phyloP scores from a whole-genome alignment of 2,113 vertebrate species.

The Hippocampus abdominalis region DNA sequence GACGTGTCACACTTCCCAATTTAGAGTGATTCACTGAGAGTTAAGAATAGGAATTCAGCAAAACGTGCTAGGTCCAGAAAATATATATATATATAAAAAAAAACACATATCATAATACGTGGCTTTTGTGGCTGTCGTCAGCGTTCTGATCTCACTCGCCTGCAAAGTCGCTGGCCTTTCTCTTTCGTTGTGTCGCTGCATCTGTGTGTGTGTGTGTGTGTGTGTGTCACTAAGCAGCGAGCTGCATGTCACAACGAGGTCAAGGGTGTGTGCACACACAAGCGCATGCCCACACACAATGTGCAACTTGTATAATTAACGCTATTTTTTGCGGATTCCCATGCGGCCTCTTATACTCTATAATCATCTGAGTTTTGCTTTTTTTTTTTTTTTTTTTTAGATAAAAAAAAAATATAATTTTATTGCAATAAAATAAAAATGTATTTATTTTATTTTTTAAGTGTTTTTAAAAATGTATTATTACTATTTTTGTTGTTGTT shows the following conservation, averaged over 20 bases:
- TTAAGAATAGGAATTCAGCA: too few species aligned
- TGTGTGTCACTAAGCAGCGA: slow-evolving; percentile 60
- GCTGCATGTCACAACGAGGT: slow-evolving; percentile 45
- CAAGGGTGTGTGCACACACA: slow-evolving; percentile 18
- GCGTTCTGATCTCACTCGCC: slow-evolving; percentile 26
- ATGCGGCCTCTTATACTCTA: background rate
- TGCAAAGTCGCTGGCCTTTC: slow-evolving; percentile 15
- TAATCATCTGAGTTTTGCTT: background rate
- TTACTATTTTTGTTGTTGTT: too few species aligned
- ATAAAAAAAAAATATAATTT: background rate
- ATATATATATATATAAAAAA: too few species aligned
- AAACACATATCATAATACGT: too few species aligned
- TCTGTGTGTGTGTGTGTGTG: slow-evolving; percentile 42
- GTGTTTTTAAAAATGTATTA: too few species aligned
- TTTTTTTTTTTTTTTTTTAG: background rate
- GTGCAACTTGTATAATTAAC: background rate
- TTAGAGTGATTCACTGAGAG: too few species aligned
- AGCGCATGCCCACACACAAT: slow-evolving; percentile 4
- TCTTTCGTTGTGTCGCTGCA: slow-evolving; percentile 58
- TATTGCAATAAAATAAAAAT: background rate
- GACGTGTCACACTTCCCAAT: too few species aligned
- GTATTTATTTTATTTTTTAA: too few species aligned
- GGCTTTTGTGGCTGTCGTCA: slow-evolving; percentile 42
- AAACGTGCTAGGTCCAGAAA: too few species aligned
- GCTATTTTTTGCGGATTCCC: background rate